Evolutionary conservation across 2,888 invertebrate species (phyloP), one percentile per base, ranked within the genome.

Genomic region (Hypselothyrea guttata): DNA sequence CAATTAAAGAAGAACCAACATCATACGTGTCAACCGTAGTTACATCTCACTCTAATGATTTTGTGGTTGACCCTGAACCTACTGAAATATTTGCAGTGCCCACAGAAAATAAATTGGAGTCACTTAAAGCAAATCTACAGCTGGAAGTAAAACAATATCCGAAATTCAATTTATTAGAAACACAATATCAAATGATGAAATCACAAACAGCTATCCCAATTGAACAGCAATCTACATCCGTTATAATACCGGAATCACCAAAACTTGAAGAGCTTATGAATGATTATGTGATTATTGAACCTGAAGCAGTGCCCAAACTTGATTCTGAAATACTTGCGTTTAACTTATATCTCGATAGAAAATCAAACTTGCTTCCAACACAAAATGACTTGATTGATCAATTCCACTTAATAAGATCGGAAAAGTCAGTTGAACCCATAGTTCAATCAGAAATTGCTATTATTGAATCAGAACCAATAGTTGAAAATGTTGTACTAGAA

Each of bases 261-360:
- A 38, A 11, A 7, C 53, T 61, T 9, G 64, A 70, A 27, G 30
- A 48, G 42, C 38, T 67, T 7, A 45, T 71, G 51, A 68, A 82
- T 41, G 86, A 86, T 54, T 87, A 81, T 78, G 75, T 86, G 62
- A 75, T 86, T 69, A 72, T 86, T 71, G 86, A 86, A 48, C 81
- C 86, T 22, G 72, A 76, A 46, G 69, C 75, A 40, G 38, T 86
- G 27, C 28, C 66, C 45, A 46, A 83, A 56, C 60, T 87, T 9
- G 73, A 86, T 42, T 64, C 70, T 4, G 74, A 86, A 31, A 81
- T 84, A 28, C 71, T 83, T 45, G 65, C 73, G 18, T 51, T 47
- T 8, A 84, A 86, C 62, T 68, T 85, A 27, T 66, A 70, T 48
- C 67, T 86, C 44, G 84, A 85, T 52, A 67, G 68, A 38, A 40